Evolutionary conservation across 2,888 invertebrate genomes (phyloP), one percentile per base, ranked within the genome.

Genomic region (Ectemnius continuus): DNA sequence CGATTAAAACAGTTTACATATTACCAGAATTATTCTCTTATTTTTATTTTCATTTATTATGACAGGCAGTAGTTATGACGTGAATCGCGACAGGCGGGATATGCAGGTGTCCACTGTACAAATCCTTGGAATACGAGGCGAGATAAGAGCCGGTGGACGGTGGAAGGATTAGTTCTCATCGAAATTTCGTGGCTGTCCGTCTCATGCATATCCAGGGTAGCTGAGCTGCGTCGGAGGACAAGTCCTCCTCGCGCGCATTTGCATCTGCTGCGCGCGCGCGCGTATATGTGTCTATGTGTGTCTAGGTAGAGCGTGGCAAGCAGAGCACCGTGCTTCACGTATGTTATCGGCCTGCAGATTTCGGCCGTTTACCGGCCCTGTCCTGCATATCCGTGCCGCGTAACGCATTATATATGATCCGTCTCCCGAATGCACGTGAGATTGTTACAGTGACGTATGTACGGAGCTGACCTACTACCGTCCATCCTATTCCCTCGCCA

Each of bases 161-260:
- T 8, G 36, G 36, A 36, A 36, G 36, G 36, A 36, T 36, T 36
- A 36, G 36, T 36, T 36, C 36, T 36, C 36, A 36, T 36, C 36
- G 36, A 83, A 83, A 82, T 83, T 81, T 79, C 70, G 28, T 52
- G 61, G 57, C 63, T 58, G 56, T 36, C 36, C 48, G 58, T 67
- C 70, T 83, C 83, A 73, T 83, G 76, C 83, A 82, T 83, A 82
- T 83, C 79, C 79, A 81, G 62, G 75, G 79, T 59, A 36, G 16
- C 23, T n/a, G 60, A 61, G 28, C 46, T 18, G 16, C 67, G 61
- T 67, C 66, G 70, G 75, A 78, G 52, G 52, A 52, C 52, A 52
- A 52, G 16, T 16, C 16, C 52, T 52, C 23, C 36, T 36, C 36
- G 36, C 36, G 36, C 76, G n/a, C n/a, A n/a, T n/a, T n/a, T n/a